Evolutionary conservation across 2,113 vertebrate species (phyloP).

Genomic region (Ochotona princeps): DNA sequence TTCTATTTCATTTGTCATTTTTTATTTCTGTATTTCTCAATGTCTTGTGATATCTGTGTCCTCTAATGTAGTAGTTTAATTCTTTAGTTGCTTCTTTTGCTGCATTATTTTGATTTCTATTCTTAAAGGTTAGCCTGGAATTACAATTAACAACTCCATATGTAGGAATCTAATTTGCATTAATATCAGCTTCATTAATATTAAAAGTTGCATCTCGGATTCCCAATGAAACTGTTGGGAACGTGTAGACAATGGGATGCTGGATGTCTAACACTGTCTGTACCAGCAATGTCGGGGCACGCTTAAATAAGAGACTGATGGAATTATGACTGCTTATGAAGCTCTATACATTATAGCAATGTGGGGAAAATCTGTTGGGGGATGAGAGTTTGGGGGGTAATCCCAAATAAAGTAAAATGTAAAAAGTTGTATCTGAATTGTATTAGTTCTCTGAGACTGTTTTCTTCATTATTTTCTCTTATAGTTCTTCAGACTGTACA

Average conservation of each 20-base stretch:
- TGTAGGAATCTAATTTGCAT: not conserved
- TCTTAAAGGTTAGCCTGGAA: not conserved
- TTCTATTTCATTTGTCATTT: not conserved
- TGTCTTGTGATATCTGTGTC: not conserved
- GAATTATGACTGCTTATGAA: too few species aligned
- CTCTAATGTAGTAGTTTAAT: not conserved
- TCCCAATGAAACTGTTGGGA: not conserved
- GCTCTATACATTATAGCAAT: too few species aligned
- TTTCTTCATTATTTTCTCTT: not conserved
- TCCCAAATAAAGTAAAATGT: too few species aligned
- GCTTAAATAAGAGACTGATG: too few species aligned
- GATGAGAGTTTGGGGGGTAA: not conserved
- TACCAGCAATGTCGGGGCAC: too few species aligned
- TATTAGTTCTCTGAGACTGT: not conserved
- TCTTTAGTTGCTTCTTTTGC: not conserved
- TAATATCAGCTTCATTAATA: not conserved
- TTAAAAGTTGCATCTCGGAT: not conserved
- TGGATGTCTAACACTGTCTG: too few species aligned
- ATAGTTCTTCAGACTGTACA: not conserved
- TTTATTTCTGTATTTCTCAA: not conserved
- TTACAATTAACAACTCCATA: not conserved
- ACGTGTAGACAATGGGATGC: too few species aligned
- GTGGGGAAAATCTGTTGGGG: too few species aligned
- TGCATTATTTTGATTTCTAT: not conserved
- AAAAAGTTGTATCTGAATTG: too few species aligned